These are phyloP conservation scores for Rhopalosiphum maidis DNA, from an alignment of 1,140 invertebrate species.

Conservation along the genomic window DNA sequence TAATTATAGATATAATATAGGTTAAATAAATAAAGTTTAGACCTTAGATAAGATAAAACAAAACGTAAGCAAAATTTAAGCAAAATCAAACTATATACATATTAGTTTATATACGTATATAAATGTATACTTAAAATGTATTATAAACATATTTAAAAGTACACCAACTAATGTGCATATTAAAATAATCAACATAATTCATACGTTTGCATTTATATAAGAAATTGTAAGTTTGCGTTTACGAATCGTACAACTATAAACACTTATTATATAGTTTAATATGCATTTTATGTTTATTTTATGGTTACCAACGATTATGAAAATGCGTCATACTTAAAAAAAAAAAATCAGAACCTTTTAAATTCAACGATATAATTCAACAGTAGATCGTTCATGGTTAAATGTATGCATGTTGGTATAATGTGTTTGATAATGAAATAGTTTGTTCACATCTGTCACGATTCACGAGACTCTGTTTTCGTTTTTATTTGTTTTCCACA, in stretches of 20 bases:
- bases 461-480: background rate
- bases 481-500: background rate
- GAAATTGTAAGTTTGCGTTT: background rate
- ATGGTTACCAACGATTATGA: background rate
- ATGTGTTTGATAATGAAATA: background rate
- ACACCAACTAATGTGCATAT: background rate
- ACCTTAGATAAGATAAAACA: background rate
- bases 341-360: background rate
- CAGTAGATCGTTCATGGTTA: background rate
- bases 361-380: background rate
- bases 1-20: background rate
- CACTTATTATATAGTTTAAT: background rate
- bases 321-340: background rate
- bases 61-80: conserved; percentile 12
- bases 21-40: conserved; percentile 1
- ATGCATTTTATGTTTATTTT: background rate
- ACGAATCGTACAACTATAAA: background rate
- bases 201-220: background rate
- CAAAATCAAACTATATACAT: background rate
- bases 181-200: background rate
- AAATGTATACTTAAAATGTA: background rate
- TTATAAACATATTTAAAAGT: background rate
- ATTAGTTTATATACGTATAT: background rate
- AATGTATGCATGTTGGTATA: background rate
- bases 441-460: background rate